These are phyloP conservation scores for Scaptodrosophila latifasciaeformis DNA, from an alignment of 2,888 invertebrate genomes.

Conservation along the genomic window DNA sequence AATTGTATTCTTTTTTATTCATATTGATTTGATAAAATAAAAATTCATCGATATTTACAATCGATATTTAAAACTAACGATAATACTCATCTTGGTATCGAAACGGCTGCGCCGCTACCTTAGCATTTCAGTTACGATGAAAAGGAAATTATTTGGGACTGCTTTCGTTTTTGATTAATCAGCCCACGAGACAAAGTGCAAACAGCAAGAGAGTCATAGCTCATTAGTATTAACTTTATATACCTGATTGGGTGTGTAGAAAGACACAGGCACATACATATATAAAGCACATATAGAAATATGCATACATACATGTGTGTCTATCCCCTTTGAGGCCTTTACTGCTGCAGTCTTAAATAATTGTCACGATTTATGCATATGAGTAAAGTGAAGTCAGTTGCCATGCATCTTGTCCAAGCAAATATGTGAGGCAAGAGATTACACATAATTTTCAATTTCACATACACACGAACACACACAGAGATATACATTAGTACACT, in stretches of 20 bases:
- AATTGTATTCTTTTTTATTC: too few relatives aligned
- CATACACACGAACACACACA: constrained; percentile 1
- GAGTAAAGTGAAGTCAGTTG: constrained; percentile 26
- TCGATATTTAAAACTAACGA: too few relatives aligned
- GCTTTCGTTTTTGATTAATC: too few relatives aligned
- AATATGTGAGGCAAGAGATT: constrained; percentile 55
- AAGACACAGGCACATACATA: neutral
- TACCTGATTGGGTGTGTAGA: constrained; percentile 24
- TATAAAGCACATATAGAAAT: constrained; percentile 14
- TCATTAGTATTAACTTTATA: constrained; percentile 58
- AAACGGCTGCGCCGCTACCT: too few relatives aligned
- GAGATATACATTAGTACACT: constrained; percentile 8
- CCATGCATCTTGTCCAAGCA: constrained; percentile 50
- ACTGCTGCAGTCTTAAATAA: constrained; percentile 55
- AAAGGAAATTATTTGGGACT: too few relatives aligned
- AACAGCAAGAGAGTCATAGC: constrained; percentile 51
- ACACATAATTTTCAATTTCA: constrained; percentile 55
- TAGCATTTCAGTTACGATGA: too few relatives aligned
- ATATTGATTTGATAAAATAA: too few relatives aligned
- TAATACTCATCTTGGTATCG: too few relatives aligned
- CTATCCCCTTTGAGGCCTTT: constrained; percentile 41
- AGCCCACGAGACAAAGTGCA: constrained; percentile 24
- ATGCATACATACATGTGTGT: constrained; percentile 12
- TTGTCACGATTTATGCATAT: constrained; percentile 60
- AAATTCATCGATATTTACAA: too few relatives aligned